Evolutionary conservation across 2,113 vertebrate species (phyloP), one percentile per base, ranked within the genome.

Genomic region (Willisornis vidua): DNA sequence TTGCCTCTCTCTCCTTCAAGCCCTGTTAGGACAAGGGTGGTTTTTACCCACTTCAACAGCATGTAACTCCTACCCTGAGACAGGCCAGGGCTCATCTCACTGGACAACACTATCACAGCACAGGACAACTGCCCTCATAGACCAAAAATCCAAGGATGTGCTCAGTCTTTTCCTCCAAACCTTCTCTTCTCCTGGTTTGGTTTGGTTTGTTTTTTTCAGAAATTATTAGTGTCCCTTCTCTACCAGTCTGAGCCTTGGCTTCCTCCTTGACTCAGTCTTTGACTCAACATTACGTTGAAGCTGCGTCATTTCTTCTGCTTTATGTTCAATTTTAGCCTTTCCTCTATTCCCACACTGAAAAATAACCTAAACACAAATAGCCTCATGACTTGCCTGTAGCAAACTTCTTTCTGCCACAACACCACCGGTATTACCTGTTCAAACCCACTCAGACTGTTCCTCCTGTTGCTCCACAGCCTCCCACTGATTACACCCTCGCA

Each of bases 321-420:
- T 14, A 0, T 76, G 63, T 80, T 85, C 71, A 5, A 1, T 26
- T 43, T 35, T 63, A 93, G 82, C 72, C 57, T 83, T 77, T 54
- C 48, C 75, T 80, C 67, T 59, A 3, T 83, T 94, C 82, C 89
- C 71, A 94, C 59, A 16, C 26, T 83, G 78, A 76, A 83, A 65
- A 92, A 12, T 5, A 65, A 41, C 54, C 51, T 77, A 19, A 67
- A 68, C 71, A 54, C 78, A 43, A 82, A 77, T 12, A 0, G 24
- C 78, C 94, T 82, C 26, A 16, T 95, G 93, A 20, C 58, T 92
- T 83, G 81, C 85, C 90, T 25, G 51, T 22, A 59, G 91, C 94
- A 87, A 91, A 45, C 65, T 49, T 72, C 90, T 85, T 59, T 45
- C 35, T 79, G 74, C 80, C 41, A 22, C 75, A 52, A 1, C 0